phyloP scores from a whole-genome alignment of 2,888 invertebrate genomes.

The Asteroscopus sphinx region DNA sequence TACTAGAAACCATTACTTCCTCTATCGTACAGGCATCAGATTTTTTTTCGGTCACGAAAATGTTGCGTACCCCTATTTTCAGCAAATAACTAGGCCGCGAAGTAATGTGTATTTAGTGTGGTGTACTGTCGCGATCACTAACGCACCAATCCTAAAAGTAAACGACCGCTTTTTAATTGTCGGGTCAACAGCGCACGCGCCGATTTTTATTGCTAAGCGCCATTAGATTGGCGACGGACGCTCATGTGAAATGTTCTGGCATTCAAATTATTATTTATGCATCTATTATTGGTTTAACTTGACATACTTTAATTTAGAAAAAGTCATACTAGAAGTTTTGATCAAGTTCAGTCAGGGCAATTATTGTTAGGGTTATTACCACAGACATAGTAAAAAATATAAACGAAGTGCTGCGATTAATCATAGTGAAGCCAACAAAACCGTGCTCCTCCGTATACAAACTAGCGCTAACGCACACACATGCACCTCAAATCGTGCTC shows the following conservation, averaged over 20 bases:
- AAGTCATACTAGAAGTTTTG: too few relatives aligned
- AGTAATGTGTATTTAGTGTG: constrained; percentile 81
- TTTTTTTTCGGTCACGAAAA: constrained; percentile 27
- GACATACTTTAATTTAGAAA: too few relatives aligned
- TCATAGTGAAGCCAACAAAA: too few relatives aligned
- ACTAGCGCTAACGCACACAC: too few relatives aligned
- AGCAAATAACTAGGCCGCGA: constrained; percentile 84
- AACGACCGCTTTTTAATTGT: constrained; percentile 85
- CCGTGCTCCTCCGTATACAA: too few relatives aligned
- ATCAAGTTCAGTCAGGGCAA: too few relatives aligned
- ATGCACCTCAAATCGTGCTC: too few relatives aligned
- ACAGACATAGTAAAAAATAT: too few relatives aligned
- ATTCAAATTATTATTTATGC: not conserved
- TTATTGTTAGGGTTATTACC: too few relatives aligned
- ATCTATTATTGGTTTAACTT: not conserved
- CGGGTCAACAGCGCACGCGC: constrained; percentile 80
- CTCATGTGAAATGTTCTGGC: constrained; percentile 13
- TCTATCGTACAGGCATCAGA: too few relatives aligned
- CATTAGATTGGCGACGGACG: constrained; percentile 56
- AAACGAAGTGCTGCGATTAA: too few relatives aligned
- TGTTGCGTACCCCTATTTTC: constrained; percentile 73
- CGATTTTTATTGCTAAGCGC: constrained; percentile 67
- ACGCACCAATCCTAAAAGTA: constrained; percentile 82
- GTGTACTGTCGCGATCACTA: constrained; percentile 76
- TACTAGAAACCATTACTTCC: too few relatives aligned